Percentiles rank a stretch among this genome's conserved stretches.
Conservation (phyloP, 2,888 invertebrate species). For the Dynastes tityus region DNA sequence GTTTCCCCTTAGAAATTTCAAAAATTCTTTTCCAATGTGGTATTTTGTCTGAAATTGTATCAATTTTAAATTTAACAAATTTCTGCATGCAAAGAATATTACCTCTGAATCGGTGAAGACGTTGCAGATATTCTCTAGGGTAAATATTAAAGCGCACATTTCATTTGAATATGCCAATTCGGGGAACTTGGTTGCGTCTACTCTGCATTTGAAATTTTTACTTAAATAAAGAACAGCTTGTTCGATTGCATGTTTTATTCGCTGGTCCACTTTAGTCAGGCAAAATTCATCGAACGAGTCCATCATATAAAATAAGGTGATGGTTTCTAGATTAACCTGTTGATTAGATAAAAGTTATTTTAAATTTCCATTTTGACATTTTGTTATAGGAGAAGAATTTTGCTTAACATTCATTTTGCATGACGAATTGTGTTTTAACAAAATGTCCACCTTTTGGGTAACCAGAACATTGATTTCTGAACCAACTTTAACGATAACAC, state of each 20-base stretch:
- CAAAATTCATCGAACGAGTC: slow-evolving; percentile 74
- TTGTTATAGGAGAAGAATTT: too few species aligned
- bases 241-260: slow-evolving; percentile 72
- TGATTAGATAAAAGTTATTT: not conserved
- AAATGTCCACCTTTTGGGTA: too few species aligned
- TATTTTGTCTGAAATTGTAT: slow-evolving; percentile 60
- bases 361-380: too few species aligned
- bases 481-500: too few species aligned
- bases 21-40: slow-evolving; percentile 61
- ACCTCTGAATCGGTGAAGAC: slow-evolving; percentile 46
- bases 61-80: not conserved
- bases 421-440: too few species aligned
- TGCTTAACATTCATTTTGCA: too few species aligned
- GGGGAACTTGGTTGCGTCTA: slow-evolving; percentile 52
- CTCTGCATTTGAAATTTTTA: slow-evolving; percentile 69
- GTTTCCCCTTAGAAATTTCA: slow-evolving; percentile 65
- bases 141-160: slow-evolving; percentile 56
- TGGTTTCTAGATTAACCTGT: slow-evolving; percentile 60
- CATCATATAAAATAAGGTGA: slow-evolving; percentile 74
- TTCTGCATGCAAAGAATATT: not conserved
- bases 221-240: slow-evolving; percentile 73
- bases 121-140: slow-evolving; percentile 15
- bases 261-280: slow-evolving; percentile 71
- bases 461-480: too few species aligned
- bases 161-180: slow-evolving; percentile 50